phyloP scores from a whole-genome alignment of 2,113 vertebrate genomes.

The Megaceryle maxima region DNA sequence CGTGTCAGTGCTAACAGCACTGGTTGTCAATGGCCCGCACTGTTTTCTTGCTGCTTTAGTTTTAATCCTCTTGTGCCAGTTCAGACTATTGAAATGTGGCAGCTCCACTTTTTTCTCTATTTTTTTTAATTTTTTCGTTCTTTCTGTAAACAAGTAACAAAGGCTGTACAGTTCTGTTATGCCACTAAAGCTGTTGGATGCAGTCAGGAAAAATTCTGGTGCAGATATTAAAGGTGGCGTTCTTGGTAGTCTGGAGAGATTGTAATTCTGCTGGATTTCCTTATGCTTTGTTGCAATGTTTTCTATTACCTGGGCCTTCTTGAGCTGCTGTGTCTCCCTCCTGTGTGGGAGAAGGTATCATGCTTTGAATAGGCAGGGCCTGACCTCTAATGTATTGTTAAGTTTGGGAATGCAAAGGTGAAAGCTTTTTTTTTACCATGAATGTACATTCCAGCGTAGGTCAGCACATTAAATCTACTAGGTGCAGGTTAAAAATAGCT shows the following conservation, averaged over 20 bases:
- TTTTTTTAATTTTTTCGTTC: not conserved
- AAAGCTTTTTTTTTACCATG: too few relatives aligned
- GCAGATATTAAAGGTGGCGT: not conserved
- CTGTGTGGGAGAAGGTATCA: accelerated
- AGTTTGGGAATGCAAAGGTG: not conserved
- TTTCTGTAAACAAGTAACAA: not conserved
- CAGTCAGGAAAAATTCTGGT: not conserved
- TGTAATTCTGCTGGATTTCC: not conserved
- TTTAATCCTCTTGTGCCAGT: conserved; percentile 37
- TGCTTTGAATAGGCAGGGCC: not conserved
- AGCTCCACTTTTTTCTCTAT: not conserved
- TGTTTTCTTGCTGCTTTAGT: conserved; percentile 22
- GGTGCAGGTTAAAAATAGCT: not conserved
- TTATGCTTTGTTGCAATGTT: not conserved
- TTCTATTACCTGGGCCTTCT: not conserved
- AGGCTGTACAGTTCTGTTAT: not conserved
- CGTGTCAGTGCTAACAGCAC: not conserved
- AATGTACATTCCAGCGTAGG: not conserved
- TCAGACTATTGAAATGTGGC: not conserved
- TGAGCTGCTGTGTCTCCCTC: not conserved
- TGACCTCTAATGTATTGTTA: not conserved
- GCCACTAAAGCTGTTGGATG: not conserved
- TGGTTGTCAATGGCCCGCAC: not conserved
- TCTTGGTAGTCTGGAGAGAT: not conserved
- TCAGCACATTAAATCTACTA: not conserved